Evolutionary conservation across 1,140 invertebrate genomes (phyloP).

Genomic region (Laupala kohalensis): DNA sequence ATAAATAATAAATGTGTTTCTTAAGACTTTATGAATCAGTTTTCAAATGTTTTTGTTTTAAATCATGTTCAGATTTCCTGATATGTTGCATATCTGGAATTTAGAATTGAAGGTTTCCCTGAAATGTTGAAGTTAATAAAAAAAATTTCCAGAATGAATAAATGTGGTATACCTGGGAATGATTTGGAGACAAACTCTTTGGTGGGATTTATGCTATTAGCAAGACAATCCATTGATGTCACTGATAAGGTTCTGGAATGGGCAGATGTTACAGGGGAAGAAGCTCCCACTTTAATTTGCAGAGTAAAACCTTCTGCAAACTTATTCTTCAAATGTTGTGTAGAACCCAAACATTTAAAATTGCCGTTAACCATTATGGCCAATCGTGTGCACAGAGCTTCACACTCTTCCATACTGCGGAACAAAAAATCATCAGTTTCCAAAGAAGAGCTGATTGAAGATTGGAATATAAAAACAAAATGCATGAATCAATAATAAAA

Average conservation of each 20-base stretch:
- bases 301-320: conserved; percentile 34
- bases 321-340: conserved; percentile 41
- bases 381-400: conserved; percentile 40
- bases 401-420: conserved; percentile 38
- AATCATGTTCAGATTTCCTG: not conserved
- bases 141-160: not conserved
- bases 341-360: conserved; percentile 38
- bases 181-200: conserved; percentile 30
- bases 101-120: not conserved
- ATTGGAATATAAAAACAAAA: no score
- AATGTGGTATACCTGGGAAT: conserved; percentile 26
- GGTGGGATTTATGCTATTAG: conserved; percentile 20
- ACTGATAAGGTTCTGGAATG: not conserved
- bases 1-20: not conserved
- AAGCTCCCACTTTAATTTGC: conserved; percentile 25
- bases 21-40: not conserved
- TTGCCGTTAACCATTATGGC: conserved; percentile 34
- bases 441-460: no score
- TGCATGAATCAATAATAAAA: no score
- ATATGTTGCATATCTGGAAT: not conserved
- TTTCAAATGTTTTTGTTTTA: not conserved
- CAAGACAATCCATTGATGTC: not conserved
- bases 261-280: not conserved
- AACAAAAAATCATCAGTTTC: not conserved
- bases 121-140: no score